phyloP scores from a whole-genome alignment of 2,113 vertebrate genomes.

The Pongo abelii region DNA sequence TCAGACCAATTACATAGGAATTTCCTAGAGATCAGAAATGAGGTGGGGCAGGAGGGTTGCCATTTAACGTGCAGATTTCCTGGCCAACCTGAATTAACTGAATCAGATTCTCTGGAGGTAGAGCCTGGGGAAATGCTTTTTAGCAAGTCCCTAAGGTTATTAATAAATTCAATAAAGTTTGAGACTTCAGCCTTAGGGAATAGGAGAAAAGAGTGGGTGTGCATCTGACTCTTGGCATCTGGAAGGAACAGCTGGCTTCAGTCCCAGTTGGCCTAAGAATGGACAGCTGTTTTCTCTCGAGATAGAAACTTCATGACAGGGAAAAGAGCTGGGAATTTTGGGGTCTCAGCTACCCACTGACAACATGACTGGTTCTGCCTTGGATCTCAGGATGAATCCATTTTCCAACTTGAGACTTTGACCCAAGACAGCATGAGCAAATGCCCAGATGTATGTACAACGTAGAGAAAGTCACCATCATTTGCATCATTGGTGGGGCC shows the following conservation, averaged over 20 bases:
- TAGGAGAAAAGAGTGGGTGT: constrained; percentile 71
- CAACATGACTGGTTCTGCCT: constrained; percentile 42
- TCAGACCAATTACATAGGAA: background rate
- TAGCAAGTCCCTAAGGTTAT: constrained; percentile 52
- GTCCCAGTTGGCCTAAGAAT: constrained; percentile 69
- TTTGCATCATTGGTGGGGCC: rapidly evolving
- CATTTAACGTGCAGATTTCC: constrained; percentile 24
- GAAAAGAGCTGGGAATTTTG: constrained; percentile 59
- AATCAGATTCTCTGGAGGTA: constrained; percentile 45
- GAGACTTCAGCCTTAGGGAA: constrained; percentile 60
- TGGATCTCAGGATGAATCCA: constrained; percentile 49
- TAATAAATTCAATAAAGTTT: constrained; percentile 58
- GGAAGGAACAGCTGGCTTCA: constrained; percentile 77
- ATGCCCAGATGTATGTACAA: background rate
- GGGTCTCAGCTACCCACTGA: constrained; percentile 62
- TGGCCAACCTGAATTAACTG: constrained; percentile 1
- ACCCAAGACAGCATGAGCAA: constrained; percentile 8
- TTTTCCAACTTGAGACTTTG: constrained; percentile 51
- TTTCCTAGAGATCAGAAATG: background rate
- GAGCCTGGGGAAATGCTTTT: constrained; percentile 37
- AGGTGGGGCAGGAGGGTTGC: background rate
- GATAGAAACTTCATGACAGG: constrained; percentile 63
- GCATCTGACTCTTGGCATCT: constrained; percentile 70
- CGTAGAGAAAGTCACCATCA: background rate
- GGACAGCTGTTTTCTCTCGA: constrained; percentile 81